Conservation (phyloP, 2,797 vertebrate genomes). For the Macropus fuliginosus region DNA sequence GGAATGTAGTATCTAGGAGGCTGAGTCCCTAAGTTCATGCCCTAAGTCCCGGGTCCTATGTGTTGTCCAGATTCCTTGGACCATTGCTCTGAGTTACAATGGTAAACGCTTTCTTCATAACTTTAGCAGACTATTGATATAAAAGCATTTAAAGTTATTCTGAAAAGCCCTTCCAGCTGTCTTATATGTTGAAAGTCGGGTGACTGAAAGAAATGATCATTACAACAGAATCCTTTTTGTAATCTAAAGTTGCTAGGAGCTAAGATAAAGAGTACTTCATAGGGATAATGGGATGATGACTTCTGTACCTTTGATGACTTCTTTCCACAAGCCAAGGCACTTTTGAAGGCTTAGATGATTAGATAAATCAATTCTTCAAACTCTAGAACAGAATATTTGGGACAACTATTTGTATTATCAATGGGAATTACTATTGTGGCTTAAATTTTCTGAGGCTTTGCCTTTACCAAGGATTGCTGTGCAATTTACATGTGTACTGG, state of each 20-base stretch:
- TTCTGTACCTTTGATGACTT: not conserved
- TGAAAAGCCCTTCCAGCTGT: not conserved
- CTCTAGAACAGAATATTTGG: not conserved
- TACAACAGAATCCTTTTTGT: not conserved
- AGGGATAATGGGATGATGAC: not conserved
- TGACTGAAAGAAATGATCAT: not conserved
- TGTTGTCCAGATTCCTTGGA: no score
- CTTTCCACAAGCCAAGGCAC: not conserved
- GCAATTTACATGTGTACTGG: not conserved
- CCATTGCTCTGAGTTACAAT: not conserved
- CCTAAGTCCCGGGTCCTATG: not conserved
- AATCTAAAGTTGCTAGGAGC: not conserved
- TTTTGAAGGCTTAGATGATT: not conserved
- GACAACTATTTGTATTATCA: not conserved
- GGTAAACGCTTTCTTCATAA: not conserved
- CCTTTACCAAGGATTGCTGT: not conserved
- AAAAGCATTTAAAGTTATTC: not conserved
- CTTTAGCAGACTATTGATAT: not conserved
- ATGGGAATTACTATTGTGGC: not conserved
- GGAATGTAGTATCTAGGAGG: no score
- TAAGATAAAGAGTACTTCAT: not conserved
- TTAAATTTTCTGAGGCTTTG: not conserved
- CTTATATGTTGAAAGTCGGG: not conserved
- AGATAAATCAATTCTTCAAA: not conserved
- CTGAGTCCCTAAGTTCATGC: not conserved